Evolutionary conservation across 2,888 invertebrate genomes (phyloP), one percentile per base, ranked within the genome.

Genomic region (Neelides folsomi): DNA sequence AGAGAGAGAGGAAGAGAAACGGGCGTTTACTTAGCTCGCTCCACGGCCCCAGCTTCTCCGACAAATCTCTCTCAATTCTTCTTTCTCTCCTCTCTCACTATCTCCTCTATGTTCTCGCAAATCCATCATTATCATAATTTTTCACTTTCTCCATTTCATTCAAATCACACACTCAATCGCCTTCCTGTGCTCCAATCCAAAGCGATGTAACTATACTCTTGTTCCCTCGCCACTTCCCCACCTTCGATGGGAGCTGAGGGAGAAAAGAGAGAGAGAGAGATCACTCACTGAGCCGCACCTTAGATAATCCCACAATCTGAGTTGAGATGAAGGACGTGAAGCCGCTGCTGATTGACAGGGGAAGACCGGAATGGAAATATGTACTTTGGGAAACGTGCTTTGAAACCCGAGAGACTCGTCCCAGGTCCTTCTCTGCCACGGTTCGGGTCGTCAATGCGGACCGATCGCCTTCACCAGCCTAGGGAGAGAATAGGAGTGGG

Each of bases 71-170:
- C 36, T 41, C 42, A 36, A 52, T 52, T 52, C 51, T 34, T 47
- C 51, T 52, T 35, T 52, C 51, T 52, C 51, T 41, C 20, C 18
- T 42, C 47, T 47, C 15, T 36, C 40, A 42, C 15, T 42, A 16
- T 42, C 18, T 16, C 42, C 18, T 16, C 42, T 39, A 34, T 46
- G 39, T 54, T 50, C 47, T 40, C 37, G 27, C 37, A 54, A 54
- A 54, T 55, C 55, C 52, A 47, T 49, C 50, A 56, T 56, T 56
- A 53, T 56, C 52, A 55, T 55, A 55, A 55, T 53, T 55, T 55
- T 55, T 55, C 55, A 55, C 55, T 55, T 55, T 55, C 52, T 53
- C 56, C 49, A 50, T 49, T 52, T 43, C 52, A 48, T 49, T 49
- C 53, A 48, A 45, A 53, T 45, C 53, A 49, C 53, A 49, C 39